Evolutionary conservation across 1,140 invertebrate species (phyloP), one percentile per base, ranked within the genome.

Genomic region (Drosophila rhopaloa): DNA sequence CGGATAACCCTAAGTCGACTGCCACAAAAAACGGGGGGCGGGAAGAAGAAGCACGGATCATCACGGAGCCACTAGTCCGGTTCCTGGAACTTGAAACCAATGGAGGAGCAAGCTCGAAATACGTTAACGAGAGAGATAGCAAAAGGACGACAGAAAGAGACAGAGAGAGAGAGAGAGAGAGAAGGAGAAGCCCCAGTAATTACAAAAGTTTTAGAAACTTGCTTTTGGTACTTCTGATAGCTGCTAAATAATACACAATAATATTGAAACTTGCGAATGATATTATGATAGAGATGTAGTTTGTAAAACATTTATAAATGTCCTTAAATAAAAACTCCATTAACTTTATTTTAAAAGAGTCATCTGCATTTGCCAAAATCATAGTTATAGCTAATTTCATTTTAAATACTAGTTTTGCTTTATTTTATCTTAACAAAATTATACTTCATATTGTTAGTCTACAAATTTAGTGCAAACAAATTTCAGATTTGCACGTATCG

Each of bases 301-400:
- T 79, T 76, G 53, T 84, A 79, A 80, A 80, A 47, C 73, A 51
- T 80, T 80, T 76, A 67, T 80, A 76, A 75, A 74, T 66, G 50
- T 62, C 46, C 54, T 47, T 53, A 68, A 82, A 83, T 82, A 82
- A 82, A 67, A 82, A n/a, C 24, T 54, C 41, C 14, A 46, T 65
- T 51, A 61, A 56, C 40, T 54, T 53, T 47, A 66, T 74, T 32
- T 6, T 32, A 6, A 32, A 32, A 32, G 29, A 1, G 5, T 7
- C 9, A 55, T 55, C n/a, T 13, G 19, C 24, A 29, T 48, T 14
- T n/a, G 13, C 7, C 24, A 29, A 48, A 29, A 6, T 32, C 2
- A 32, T 32, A 8, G 8, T 32, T 8, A 32, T 24, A 24, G 24
- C 24, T 24, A 24, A 24, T 24, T 7, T 32, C 5, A 32, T 32